Percentiles rank a stretch among this genome's conserved stretches.
These are phyloP conservation scores for Pyrochroa serraticornis DNA, from an alignment of 2,888 invertebrate species.

Conservation along the genomic window DNA sequence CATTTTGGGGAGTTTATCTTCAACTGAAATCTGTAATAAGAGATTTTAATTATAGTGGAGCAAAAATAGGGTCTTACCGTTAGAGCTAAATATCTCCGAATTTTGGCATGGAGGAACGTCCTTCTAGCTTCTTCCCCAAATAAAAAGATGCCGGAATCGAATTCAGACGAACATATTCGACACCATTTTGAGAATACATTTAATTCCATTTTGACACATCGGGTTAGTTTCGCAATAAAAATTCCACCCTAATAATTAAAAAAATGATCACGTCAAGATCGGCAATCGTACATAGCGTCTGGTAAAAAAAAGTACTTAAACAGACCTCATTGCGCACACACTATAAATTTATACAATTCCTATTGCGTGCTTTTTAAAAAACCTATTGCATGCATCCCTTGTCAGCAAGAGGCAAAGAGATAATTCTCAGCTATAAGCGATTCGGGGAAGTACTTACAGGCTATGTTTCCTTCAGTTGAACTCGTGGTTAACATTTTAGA, in stretches of 20 bases:
- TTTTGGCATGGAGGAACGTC: slow-evolving; percentile 69
- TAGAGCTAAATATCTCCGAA: slow-evolving; percentile 71
- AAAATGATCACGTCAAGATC: slow-evolving; percentile 33
- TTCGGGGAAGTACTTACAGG: slow-evolving; percentile 5
- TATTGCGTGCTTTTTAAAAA: slow-evolving; percentile 53
- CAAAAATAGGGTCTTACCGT: slow-evolving; percentile 60
- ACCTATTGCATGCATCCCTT: slow-evolving; percentile 46
- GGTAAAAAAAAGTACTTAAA: slow-evolving; percentile 49
- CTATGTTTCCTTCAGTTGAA: slow-evolving; percentile 2
- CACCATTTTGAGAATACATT: slow-evolving; percentile 57
- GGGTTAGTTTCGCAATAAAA: slow-evolving; percentile 28
- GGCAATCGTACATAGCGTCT: slow-evolving; percentile 44
- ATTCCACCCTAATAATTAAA: slow-evolving; percentile 36
- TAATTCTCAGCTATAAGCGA: background rate
- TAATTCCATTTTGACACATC: slow-evolving; percentile 50
- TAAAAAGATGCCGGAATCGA: slow-evolving; percentile 66
- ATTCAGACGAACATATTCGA: slow-evolving; percentile 69
- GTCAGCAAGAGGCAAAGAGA: slow-evolving; percentile 19
- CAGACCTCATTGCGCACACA: slow-evolving; percentile 53
- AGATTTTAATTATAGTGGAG: slow-evolving; percentile 21
- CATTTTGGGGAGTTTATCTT: slow-evolving; percentile 72
- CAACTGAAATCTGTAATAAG: slow-evolving; percentile 65
- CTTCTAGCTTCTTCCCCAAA: slow-evolving; percentile 71
- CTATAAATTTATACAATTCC: slow-evolving; percentile 53
- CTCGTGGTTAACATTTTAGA: slow-evolving; percentile 11